Evolutionary conservation across 2,888 invertebrate species (phyloP).

Genomic region (Brassicogethes aeneus): DNA sequence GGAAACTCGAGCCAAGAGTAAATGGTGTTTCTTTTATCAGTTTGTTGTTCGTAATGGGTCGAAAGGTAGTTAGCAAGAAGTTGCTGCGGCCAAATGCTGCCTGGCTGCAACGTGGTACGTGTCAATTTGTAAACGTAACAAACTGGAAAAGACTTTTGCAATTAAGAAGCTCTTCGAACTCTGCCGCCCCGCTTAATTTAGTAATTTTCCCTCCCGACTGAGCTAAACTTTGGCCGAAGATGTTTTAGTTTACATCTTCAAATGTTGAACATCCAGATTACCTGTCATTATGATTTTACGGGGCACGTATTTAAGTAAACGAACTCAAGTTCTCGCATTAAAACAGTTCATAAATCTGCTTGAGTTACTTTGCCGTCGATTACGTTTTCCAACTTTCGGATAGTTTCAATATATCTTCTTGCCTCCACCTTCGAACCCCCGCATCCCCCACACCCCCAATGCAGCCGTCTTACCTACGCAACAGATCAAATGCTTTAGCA

Average conservation of each 20-base stretch:
- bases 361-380: conserved; percentile 23
- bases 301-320: conserved; percentile 28
- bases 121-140: conserved; percentile 40
- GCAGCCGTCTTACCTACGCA: conserved; percentile 7
- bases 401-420: conserved; percentile 20
- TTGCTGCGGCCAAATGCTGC: conserved; percentile 23
- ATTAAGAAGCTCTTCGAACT: conserved; percentile 33
- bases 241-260: conserved; percentile 26
- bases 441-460: too few species aligned
- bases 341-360: conserved; percentile 28
- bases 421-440: too few species aligned
- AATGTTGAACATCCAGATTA: conserved; percentile 26
- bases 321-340: conserved; percentile 26
- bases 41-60: conserved; percentile 31
- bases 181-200: conserved; percentile 28
- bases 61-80: conserved; percentile 32
- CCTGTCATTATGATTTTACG: conserved; percentile 31
- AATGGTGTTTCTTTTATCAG: conserved; percentile 35
- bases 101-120: conserved; percentile 29
- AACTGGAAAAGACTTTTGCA: conserved; percentile 40
- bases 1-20: conserved; percentile 25
- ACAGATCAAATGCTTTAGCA: conserved; percentile 20
- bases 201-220: conserved; percentile 16
- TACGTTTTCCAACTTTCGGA: conserved; percentile 19
- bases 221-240: conserved; percentile 13